phyloP scores from a whole-genome alignment of 2,113 vertebrate genomes.

The Urocynchramus pylzowi region DNA sequence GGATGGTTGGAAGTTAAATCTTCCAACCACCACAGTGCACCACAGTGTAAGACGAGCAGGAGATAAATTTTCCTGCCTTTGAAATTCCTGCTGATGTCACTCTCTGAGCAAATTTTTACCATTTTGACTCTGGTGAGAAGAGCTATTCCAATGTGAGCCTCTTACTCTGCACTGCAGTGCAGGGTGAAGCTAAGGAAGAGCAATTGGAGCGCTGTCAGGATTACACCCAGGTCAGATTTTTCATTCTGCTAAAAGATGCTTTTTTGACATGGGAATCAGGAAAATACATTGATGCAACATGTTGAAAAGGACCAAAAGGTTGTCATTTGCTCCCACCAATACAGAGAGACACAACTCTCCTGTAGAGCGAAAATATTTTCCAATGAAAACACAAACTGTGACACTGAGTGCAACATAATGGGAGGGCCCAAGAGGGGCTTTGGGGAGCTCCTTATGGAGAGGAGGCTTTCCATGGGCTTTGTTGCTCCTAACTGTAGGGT shows the following conservation, averaged over 20 bases:
- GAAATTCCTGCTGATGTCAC: neutral
- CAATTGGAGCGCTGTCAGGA: neutral
- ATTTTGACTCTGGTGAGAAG: neutral
- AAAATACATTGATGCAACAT: neutral
- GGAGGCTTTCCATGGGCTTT: neutral
- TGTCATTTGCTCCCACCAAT: neutral
- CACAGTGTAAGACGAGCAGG: neutral
- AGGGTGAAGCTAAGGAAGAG: neutral
- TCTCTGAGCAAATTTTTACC: neutral
- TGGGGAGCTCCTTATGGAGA: neutral
- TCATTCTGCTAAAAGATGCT: neutral
- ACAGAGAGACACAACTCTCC: neutral
- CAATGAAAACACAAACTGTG: neutral
- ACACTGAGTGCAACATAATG: neutral
- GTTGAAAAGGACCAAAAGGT: neutral
- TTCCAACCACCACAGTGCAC: neutral
- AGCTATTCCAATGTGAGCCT: neutral
- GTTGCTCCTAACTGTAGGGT: neutral
- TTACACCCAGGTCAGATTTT: neutral
- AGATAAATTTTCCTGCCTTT: neutral
- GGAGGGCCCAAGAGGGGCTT: neutral
- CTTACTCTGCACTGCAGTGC: neutral
- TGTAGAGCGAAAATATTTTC: neutral
- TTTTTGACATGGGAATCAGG: neutral
- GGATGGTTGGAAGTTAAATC: neutral